Percentiles rank a stretch among this genome's conserved stretches.
These are phyloP conservation scores for Siniperca scherzeri DNA, from an alignment of 2,797 vertebrate species.

Conservation along the genomic window DNA sequence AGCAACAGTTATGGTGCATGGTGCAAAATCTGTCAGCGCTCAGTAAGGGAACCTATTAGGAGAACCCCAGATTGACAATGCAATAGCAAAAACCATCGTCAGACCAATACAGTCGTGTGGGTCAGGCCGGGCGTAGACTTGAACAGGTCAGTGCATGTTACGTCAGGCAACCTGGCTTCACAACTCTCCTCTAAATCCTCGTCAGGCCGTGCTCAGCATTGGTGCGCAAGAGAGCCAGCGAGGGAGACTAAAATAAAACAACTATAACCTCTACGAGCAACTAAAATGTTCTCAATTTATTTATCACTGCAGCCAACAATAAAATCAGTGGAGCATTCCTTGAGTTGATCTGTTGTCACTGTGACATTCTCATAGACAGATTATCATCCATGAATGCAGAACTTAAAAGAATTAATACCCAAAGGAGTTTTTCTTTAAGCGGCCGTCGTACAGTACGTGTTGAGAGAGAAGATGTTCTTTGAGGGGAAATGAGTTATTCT, in stretches of 20 bases:
- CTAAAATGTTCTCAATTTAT: background rate
- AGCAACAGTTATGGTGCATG: background rate
- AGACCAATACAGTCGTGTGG: background rate
- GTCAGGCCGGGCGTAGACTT: background rate
- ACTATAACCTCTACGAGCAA: background rate
- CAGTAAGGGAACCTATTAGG: background rate
- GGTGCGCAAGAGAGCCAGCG: background rate
- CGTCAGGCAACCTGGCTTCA: slow-evolving; percentile 11
- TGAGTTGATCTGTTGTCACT: slow-evolving; percentile 32
- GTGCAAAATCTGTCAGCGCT: background rate
- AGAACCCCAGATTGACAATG: background rate
- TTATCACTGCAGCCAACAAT: slow-evolving; percentile 6
- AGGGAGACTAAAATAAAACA: background rate
- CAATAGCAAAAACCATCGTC: background rate
- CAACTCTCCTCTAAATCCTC: slow-evolving; percentile 14
- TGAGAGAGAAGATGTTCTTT: slow-evolving; percentile 29
- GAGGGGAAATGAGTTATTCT: slow-evolving; percentile 43
- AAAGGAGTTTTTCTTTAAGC: slow-evolving; percentile 34
- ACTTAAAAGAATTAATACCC: slow-evolving; percentile 13
- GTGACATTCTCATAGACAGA: slow-evolving; percentile 34
- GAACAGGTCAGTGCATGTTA: slow-evolving; percentile 15
- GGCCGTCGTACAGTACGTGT: background rate
- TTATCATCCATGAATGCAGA: slow-evolving; percentile 21
- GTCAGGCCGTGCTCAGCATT: background rate
- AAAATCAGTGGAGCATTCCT: slow-evolving; percentile 20